These are phyloP conservation scores for Falcaria lacertinaria DNA, from an alignment of 2,888 invertebrate genomes.

Conservation along the genomic window DNA sequence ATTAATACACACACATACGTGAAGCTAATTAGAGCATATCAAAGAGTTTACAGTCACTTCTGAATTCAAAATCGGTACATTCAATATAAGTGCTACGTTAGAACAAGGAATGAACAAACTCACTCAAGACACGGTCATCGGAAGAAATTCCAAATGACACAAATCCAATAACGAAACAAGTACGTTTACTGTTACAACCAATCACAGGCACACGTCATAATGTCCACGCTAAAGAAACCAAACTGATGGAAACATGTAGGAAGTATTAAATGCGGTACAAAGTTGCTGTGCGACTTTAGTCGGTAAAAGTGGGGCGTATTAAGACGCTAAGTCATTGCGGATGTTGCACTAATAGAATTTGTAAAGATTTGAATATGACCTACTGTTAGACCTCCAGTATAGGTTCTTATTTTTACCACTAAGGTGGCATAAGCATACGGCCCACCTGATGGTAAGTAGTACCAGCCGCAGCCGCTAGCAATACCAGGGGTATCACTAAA, in stretches of 20 bases:
- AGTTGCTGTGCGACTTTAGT: not conserved
- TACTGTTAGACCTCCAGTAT: no score
- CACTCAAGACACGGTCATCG: not conserved
- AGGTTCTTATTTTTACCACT: no score
- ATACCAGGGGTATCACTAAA: no score
- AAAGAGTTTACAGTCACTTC: no score
- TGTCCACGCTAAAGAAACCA: not conserved
- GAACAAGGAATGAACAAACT: not conserved
- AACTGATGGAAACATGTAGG: not conserved
- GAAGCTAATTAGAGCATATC: no score
- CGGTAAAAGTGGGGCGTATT: not conserved
- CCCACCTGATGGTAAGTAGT: no score
- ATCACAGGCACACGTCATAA: not conserved
- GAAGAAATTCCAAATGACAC: not conserved
- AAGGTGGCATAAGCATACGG: no score
- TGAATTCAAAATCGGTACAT: no score
- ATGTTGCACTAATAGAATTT: not conserved
- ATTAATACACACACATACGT: no score
- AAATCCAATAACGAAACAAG: not conserved
- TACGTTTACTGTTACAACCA: not conserved
- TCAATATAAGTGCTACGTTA: not conserved
- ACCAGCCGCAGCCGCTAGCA: no score
- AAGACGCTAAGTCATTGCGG: not conserved
- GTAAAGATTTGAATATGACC: no score
- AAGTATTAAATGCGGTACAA: not conserved